Base-by-base conservation (phyloP, 2,888 invertebrate genomes). In the Allygus modestus region DNA sequence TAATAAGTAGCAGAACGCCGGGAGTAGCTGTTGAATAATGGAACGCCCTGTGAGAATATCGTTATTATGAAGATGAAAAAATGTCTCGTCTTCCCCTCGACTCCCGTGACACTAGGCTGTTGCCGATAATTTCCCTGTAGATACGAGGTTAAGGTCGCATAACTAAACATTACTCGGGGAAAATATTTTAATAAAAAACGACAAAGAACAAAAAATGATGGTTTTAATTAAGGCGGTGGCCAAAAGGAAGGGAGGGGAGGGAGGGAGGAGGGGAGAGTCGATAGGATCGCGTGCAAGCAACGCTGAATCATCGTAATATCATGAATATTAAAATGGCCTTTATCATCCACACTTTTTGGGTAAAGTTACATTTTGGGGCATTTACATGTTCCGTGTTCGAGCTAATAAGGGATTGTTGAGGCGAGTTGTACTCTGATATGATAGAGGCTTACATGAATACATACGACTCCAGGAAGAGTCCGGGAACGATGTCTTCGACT, bases 171-270 rank as follows among this genome's bases (percentile, higher is more conserved):
- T 58, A 33, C 2, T 58, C 41, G 37, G 20, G 54, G 81, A 37
- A 82, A 82, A 82, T 82, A 65, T 82, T 65, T 82, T 82, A 82
- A 82, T 65, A 41, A 82, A 31, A 58, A 33, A 58, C 33, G 23
- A 33, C 37, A n/a, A 26, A 11, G 79, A 46, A 54, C 58, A 37
- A 65, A 82, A 82, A 82, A 82, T 31, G 58, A 82, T 82, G 33
- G 65, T 82, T 82, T 82, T 82, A 82, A 82, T 82, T 82, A 82
- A 82, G 43, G 81, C 65, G 37, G 69, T 23, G 37, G 81, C 51
- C 11, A 46, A 51, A 65, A 31, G 65, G 43, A 23, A 26, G 9
- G 37, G 81, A 23, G 20, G 81, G 81, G 20, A 11, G 37, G 61
- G 37, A 4, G 26, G 26, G 69, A 26, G 71, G 31, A n/a, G 58